Evolutionary conservation across 2,113 vertebrate genomes (phyloP), one percentile per base, ranked within the genome.

Genomic region (Corapipo altera): DNA sequence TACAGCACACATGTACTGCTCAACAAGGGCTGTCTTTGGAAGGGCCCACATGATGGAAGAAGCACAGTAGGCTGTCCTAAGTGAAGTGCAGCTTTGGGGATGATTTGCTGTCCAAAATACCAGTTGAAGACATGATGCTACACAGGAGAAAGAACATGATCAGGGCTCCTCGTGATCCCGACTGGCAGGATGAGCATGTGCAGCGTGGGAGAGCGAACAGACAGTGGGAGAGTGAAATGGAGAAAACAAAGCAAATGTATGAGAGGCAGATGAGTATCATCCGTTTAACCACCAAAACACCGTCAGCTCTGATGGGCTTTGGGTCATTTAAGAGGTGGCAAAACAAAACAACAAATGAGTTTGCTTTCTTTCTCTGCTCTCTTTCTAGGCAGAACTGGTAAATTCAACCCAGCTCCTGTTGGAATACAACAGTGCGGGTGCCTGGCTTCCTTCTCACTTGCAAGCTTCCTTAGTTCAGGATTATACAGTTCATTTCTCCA

Each of bases 401-500:
- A 91, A 80, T 81, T 61, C 64, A 84, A 19, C 28, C n/a, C 70
- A 67, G 76, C 48, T 86, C 3, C 6, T 46, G 64, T 51, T 1
- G 3, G 48, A 52, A 62, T 30, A 81, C 73, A 77, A 28, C 57
- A 83, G 43, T 20, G 37, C 2, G 1, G 48, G 57, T 7, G 30
- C 61, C 4, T 11, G 2, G 75, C 39, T 76, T 89, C 39, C 64
- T 73, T 48, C 62, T 71, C 79, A 52, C 35, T 89, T 48, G 37
- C 2, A 21, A 61, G 48, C 51, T 92, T 88, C 79, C 85, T 78
- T 80, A 77, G 62, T 86, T 91, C 22, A 52, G 78, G 92, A 93
- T 59, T 57, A 81, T 78, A 80, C 39, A 48, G 94, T 83, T 92
- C 19, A 89, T 92, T 95, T 93, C 73, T 87, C 61, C 44, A 33